These are phyloP conservation scores for Mamestra brassicae DNA, from an alignment of 2,888 invertebrate species.

Conservation along the genomic window DNA sequence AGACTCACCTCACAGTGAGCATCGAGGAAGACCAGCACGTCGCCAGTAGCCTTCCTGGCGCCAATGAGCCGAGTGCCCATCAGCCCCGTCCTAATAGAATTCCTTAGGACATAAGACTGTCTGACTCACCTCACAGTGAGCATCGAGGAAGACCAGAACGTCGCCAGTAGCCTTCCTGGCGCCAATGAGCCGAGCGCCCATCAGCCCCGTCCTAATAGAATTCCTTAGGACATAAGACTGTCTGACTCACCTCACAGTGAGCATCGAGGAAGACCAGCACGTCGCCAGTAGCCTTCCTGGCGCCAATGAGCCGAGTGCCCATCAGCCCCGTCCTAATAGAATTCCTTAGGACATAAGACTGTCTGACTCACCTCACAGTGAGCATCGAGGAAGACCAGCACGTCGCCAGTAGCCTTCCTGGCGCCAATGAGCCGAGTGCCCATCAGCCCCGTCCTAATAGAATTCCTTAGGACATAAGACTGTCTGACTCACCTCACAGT, in stretches of 20 bases:
- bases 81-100: conserved; percentile 93
- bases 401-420: conserved; percentile 94
- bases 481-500: conserved; percentile 95
- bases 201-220: conserved; percentile 95
- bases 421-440: conserved; percentile 97
- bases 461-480: not conserved
- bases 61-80: conserved; percentile 97
- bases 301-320: conserved; percentile 96
- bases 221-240: not conserved
- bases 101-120: not conserved
- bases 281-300: conserved; percentile 86
- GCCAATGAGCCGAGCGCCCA: conserved; percentile 96
- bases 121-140: conserved; percentile 96
- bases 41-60: conserved; percentile 89
- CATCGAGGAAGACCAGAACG: conserved; percentile 97
- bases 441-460: conserved; percentile 96
- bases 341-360: too few species aligned
- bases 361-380: conserved; percentile 96
- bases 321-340: conserved; percentile 95
- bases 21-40: too few species aligned
- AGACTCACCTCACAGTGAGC: too few species aligned
- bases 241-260: too few species aligned
- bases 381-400: conserved; percentile 97
- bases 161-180: conserved; percentile 95
- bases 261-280: too few species aligned